Base-by-base conservation (phyloP, 2,113 vertebrate species). In the Mobula birostris region DNA sequence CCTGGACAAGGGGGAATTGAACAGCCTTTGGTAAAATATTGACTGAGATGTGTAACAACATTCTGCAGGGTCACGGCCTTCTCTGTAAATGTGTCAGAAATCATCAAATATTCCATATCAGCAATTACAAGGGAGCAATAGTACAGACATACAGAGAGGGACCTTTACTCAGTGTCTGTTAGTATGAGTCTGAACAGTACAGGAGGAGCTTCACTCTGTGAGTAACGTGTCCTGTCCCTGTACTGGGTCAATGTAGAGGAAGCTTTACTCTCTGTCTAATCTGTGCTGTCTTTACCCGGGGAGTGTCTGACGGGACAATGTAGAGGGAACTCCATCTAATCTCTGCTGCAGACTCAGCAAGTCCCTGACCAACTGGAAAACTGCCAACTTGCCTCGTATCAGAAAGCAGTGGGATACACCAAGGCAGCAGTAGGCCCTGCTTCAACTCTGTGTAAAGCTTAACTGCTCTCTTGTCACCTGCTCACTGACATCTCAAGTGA, bases 11-110 rank as follows among this genome's bases (percentile, higher is more conserved):
- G 85, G 68, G 68, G 72, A 48, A 74, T 74, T 24, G 70, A 74
- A 93, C 91, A 27, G 91, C 32, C 70, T 56, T 74, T 93, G 91
- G 70, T 74, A 93, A 93, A 93, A 93, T 48, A 93, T 93, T 93
- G 91, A 93, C 91, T 74, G 36, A 74, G 36, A 93, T 74, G 70
- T 93, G 6, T 56, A 74, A 93, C 85, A 93, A 48, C 48, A 32
- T 74, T 74, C 91, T 14, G 21, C 91, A 93, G 91, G 68, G 85
- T 90, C 85, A 66, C 32, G 85, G 85, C 61, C 85, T 66, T 90
- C 68, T 74, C 91, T 72, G 36, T 93, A 72, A 74, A 72, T 93
- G 91, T 93, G 91, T 93, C 91, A 93, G 70, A 74, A 70, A 72
- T 74, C 70, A 74, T 74, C 91, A 93, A 48, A 48, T 93, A 74